A percentile compares a stretch with the other conserved stretches of the same genome.
Evolutionary conservation across 2,797 vertebrate species (phyloP).

Genomic region (Manis crassicaudata): DNA sequence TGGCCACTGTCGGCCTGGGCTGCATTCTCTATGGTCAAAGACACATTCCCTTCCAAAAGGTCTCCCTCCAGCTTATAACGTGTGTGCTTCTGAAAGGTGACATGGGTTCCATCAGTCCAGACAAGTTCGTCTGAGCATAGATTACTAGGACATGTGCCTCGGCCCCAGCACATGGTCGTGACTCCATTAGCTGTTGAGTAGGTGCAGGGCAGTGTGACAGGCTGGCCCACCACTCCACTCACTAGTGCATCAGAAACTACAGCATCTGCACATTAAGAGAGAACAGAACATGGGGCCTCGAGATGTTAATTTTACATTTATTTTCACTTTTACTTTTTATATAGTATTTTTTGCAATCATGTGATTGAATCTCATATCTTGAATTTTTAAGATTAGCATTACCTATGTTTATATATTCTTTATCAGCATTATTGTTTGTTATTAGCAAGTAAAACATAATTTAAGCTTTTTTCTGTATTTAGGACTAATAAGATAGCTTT

Average conservation of each 20-base stretch:
- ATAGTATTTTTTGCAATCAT: not conserved
- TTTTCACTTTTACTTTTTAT: not conserved
- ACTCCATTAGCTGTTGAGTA: slow-evolving; percentile 77
- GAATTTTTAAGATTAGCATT: not conserved
- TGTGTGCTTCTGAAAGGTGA: slow-evolving; percentile 61
- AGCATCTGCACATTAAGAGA: slow-evolving; percentile 31
- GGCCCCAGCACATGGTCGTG: slow-evolving; percentile 87
- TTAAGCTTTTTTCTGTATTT: not conserved
- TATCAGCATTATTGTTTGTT: not conserved
- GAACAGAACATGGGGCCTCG: not conserved
- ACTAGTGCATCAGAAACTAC: not conserved
- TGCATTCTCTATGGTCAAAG: slow-evolving; percentile 86
- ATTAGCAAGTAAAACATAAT: not conserved
- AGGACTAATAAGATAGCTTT: not conserved
- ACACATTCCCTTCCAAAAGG: slow-evolving; percentile 81
- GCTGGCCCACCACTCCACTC: slow-evolving; percentile 76
- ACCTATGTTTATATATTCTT: not conserved
- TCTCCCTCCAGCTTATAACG: slow-evolving; percentile 83
- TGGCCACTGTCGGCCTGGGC: slow-evolving; percentile 81
- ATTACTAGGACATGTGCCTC: slow-evolving; percentile 76
- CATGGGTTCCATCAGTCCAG: slow-evolving; percentile 73
- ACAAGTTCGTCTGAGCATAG: slow-evolving; percentile 82
- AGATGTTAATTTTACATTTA: not conserved
- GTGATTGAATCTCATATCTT: not conserved
- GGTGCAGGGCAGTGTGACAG: slow-evolving; percentile 83